Base-by-base conservation (phyloP, 2,888 invertebrate species). In the Cactoblastis cactorum region DNA sequence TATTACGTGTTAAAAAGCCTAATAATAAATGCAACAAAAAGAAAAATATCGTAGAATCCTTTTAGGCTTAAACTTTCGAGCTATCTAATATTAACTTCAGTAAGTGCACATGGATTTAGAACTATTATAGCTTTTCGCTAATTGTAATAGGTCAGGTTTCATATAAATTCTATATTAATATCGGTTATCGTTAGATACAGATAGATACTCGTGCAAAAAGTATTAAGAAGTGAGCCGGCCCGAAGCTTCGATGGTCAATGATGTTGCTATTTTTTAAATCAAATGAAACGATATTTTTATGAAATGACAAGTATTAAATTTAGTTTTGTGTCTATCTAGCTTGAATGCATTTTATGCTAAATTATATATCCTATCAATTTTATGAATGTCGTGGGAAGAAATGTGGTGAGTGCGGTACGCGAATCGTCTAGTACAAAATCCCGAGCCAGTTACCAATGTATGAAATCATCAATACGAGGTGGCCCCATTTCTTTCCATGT, bases 281-380 rank as follows among this genome's bases (percentile, higher is more conserved):
- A 71, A 65, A 77, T 71, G 64, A 71, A 78, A 70, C 69, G 75
- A 75, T 77, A 74, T 85, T 87, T 87, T 88, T 85, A 87, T 84
- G 76, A 84, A 83, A 82, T 86, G 87, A 89, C 88, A 78, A 84
- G 82, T 87, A 85, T 86, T 86, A 84, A 67, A 70, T 78, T 83
- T 80, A 79, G 73, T 80, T 80, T 78, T 69, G 73, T 66, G 59
- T 71, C 66, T 65, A 67, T 59, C 65, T 62, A 62, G 69, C 69
- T 70, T 68, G 70, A 66, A 68, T 67, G 76, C 74, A 71, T 77
- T 74, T 74, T 74, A 67, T 71, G 71, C 74, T 74, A 70, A 75
- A 77, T 74, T 65, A 65, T 72, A 71, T 73, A 64, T 74, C 59
- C 64, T 67, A 64, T 68, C 57, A 61, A 67, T 61, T 70, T 65